These are phyloP conservation scores for Rhea americana DNA, from an alignment of 2,113 vertebrate species.

Conservation along the genomic window DNA sequence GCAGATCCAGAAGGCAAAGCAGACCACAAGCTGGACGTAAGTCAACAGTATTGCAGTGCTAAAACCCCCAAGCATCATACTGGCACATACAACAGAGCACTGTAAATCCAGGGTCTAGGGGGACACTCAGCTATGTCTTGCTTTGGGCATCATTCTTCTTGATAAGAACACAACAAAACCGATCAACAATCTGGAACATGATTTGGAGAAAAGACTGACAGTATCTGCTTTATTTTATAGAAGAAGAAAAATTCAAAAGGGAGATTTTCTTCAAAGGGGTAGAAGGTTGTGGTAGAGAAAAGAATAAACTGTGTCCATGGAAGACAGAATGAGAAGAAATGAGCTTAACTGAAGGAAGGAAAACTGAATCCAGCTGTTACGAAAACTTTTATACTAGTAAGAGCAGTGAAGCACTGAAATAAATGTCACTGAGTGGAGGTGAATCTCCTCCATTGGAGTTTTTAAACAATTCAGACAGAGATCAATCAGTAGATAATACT, in stretches of 20 bases:
- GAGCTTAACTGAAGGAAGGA: background rate
- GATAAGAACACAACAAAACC: background rate
- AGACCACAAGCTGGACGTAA: background rate
- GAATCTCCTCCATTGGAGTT: background rate
- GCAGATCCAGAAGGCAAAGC: background rate
- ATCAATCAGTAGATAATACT: background rate
- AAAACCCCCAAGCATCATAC: background rate
- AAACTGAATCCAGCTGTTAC: background rate
- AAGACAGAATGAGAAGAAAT: background rate
- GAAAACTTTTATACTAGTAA: background rate
- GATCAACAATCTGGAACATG: background rate
- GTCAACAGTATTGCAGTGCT: background rate
- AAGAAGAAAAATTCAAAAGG: background rate
- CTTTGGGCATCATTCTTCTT: background rate
- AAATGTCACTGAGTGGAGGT: background rate
- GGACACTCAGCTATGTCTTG: background rate
- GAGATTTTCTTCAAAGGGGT: background rate
- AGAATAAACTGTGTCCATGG: background rate
- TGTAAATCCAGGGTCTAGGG: background rate
- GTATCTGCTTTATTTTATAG: background rate
- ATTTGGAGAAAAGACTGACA: background rate
- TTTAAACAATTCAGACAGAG: background rate
- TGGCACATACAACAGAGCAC: background rate
- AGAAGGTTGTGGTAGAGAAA: background rate
- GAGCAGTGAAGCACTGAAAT: background rate